These are phyloP conservation scores for Urocyon cinereoargenteus DNA, from an alignment of 2,797 vertebrate species.

Conservation along the genomic window DNA sequence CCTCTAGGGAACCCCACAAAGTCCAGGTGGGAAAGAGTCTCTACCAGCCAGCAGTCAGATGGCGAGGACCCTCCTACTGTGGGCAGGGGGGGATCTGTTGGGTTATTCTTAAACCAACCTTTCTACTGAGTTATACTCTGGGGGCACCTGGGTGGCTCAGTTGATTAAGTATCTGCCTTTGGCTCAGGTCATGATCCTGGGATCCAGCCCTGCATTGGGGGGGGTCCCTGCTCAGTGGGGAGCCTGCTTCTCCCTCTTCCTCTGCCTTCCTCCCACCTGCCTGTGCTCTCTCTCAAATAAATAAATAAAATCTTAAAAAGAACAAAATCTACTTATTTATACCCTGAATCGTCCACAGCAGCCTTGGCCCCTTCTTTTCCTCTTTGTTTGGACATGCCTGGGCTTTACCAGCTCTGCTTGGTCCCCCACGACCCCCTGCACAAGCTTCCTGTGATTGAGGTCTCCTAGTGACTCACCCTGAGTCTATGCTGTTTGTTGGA, in stretches of 20 bases:
- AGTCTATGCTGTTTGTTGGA: background rate
- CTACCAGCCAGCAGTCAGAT: background rate
- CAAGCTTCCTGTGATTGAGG: background rate
- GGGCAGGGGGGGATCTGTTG: background rate
- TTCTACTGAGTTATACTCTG: background rate
- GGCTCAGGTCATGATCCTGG: too few species aligned
- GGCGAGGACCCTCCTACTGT: background rate
- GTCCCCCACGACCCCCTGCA: fast-evolving
- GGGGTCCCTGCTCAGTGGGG: too few species aligned
- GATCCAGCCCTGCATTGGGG: too few species aligned
- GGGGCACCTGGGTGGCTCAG: too few species aligned
- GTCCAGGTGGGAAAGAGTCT: too few species aligned
- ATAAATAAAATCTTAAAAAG: too few species aligned
- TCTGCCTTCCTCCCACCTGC: too few species aligned
- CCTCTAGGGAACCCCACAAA: background rate
- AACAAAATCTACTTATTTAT: background rate
- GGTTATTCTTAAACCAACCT: background rate
- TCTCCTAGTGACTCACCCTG: background rate
- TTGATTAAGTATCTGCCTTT: too few species aligned
- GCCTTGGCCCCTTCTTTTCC: background rate
- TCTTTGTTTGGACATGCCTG: background rate
- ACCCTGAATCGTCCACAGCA: background rate
- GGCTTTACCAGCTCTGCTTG: background rate
- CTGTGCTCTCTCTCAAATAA: too few species aligned
- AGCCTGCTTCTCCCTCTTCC: too few species aligned